Percentiles rank a stretch among this genome's conserved stretches.
These are phyloP conservation scores for Thymelicus acteon DNA, from an alignment of 2,888 invertebrate species.

Conservation along the genomic window DNA sequence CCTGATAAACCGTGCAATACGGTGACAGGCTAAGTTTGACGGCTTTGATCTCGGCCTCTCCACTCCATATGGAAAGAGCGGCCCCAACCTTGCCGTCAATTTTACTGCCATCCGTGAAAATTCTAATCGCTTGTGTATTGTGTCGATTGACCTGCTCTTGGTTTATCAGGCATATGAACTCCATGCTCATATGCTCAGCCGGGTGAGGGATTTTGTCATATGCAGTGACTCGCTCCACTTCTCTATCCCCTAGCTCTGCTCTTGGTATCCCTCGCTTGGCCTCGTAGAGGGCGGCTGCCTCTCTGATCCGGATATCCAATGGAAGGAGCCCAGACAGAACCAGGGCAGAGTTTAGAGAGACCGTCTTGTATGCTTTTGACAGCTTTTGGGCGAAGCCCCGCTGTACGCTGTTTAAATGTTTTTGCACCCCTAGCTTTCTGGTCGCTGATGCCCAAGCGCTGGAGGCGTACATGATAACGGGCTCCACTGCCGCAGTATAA, in stretches of 20 bases:
- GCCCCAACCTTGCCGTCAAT: too few species aligned
- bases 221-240: neutral
- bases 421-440: neutral
- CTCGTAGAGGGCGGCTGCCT: neutral
- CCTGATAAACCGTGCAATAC: conserved; percentile 18
- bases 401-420: neutral
- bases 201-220: neutral
- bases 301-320: neutral
- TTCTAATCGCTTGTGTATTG: too few species aligned
- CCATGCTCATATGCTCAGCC: neutral
- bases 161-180: neutral
- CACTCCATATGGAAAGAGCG: too few species aligned
- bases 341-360: conserved; percentile 2
- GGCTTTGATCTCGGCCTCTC: too few species aligned
- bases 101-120: too few species aligned
- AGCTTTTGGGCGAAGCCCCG: conserved; percentile 6
- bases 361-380: neutral
- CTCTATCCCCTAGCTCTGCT: neutral
- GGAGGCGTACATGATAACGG: conserved; percentile 5
- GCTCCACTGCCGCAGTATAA: conserved; percentile 3
- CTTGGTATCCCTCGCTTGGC: neutral
- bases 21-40: neutral
- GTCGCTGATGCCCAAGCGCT: conserved; percentile 7
- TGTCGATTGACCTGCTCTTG: too few species aligned
- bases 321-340: neutral